Base-by-base conservation (phyloP, 2,113 vertebrate species). In the Ceyx margarethae region DNA sequence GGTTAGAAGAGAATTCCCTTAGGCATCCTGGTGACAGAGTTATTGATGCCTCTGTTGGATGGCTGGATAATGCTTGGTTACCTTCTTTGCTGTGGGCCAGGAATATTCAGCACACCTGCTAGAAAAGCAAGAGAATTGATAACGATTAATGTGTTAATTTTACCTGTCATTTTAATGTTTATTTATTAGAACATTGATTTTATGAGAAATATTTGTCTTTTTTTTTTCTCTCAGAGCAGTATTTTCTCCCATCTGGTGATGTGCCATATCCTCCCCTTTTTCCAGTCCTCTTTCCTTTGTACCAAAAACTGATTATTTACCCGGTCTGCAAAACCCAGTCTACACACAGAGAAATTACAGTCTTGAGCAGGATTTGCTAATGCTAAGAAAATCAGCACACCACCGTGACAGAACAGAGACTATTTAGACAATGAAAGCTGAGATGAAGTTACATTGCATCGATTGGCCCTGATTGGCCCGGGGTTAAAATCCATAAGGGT, bases 1-100 rank as follows among this genome's bases (percentile, higher is more conserved):
- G 31, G 20, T 94, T 93, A 93, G 81, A 46, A 87, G 64, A 92
- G 66, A 81, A 81, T 92, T 87, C 67, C 84, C 56, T 50, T 12
- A 56, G 60, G 94, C 68, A n/a, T 40, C 45, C 18, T 85, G 62
- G 64, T 0, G 2, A 68, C 53, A 64, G 58, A 51, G 33, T 79
- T 91, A 90, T 83, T 79, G 78, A 93, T 87, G 67, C 31, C 46
- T 85, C 31, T 0, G 0, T 54, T 79, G 42, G 2, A 2, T 78
- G 26, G 9, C 42, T 64, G 72, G 43, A 48, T 81, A 79, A 62
- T 46, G 31, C 46, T 76, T 60, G 28, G 29, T 57, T 60, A n/a
- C 16, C 20, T 88, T 35, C 23, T 81, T 35, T 67, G 20, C 56
- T 65, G 25, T 37, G 71, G 17, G 51, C 62, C 33, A 79, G 58